phyloP scores from a whole-genome alignment of 2,113 vertebrate species.

The Desmodus rotundus region DNA sequence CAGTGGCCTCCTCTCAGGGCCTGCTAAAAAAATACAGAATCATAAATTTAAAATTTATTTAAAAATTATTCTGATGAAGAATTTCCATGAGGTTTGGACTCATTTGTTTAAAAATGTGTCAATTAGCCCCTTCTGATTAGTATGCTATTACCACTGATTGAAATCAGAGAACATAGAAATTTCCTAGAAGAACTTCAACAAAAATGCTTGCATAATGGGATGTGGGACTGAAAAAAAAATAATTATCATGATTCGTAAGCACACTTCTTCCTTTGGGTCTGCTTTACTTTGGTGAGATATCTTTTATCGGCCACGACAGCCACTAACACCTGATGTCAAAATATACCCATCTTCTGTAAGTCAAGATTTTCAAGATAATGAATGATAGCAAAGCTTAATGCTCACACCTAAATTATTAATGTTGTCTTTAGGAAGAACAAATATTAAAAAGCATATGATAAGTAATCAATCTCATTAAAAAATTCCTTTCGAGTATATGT shows the following conservation, averaged over 20 bases:
- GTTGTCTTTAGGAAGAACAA: background rate
- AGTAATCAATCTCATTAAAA: background rate
- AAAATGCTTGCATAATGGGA: constrained; percentile 24
- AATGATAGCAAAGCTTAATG: background rate
- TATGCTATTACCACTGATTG: background rate
- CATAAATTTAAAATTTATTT: background rate
- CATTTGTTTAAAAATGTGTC: background rate
- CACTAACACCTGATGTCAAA: background rate
- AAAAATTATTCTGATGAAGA: background rate
- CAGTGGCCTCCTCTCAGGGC: background rate
- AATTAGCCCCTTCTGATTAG: constrained; percentile 18
- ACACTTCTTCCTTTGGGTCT: background rate
- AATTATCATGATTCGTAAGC: background rate
- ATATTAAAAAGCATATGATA: background rate
- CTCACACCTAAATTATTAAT: background rate
- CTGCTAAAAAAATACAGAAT: background rate
- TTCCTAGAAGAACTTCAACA: constrained; percentile 22
- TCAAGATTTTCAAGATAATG: background rate
- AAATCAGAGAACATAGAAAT: constrained; percentile 40
- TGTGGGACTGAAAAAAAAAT: background rate
- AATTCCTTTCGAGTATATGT: background rate
- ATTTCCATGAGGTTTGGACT: constrained; percentile 1
- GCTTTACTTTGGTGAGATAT: background rate
- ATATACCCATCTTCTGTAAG: background rate
- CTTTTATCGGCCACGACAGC: background rate